A percentile compares a stretch with the other conserved stretches of the same genome.
phyloP scores from a whole-genome alignment of 2,113 vertebrate genomes.

The Seriola quinqueradiata region DNA sequence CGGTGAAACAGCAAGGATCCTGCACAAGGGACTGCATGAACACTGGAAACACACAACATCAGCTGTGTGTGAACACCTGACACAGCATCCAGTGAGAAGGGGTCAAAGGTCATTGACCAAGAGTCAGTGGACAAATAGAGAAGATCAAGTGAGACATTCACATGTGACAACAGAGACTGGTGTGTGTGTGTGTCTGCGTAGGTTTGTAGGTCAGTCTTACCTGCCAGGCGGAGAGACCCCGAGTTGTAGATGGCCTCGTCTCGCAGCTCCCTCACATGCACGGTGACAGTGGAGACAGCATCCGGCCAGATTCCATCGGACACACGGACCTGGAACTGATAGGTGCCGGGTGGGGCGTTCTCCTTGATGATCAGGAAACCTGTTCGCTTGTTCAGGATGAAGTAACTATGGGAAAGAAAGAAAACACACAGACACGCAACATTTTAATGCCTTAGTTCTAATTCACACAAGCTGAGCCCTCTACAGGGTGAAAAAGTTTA shows the following conservation, averaged over 20 bases:
- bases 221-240: slow-evolving; percentile 87
- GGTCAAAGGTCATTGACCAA: background rate
- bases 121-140: background rate
- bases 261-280: slow-evolving; percentile 88
- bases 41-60: background rate
- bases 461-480: background rate
- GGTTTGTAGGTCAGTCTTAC: slow-evolving; percentile 67
- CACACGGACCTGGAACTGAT: slow-evolving; percentile 89
- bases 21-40: background rate
- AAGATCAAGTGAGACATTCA: background rate
- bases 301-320: slow-evolving; percentile 92
- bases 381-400: slow-evolving; percentile 90
- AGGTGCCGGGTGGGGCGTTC: slow-evolving; percentile 84
- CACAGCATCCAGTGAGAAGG: background rate
- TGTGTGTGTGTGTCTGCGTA: background rate
- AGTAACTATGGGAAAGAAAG: slow-evolving; percentile 80
- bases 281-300: slow-evolving; percentile 84
- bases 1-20: background rate
- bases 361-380: slow-evolving; percentile 91
- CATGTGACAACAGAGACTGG: background rate
- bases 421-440: background rate
- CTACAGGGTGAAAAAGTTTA: background rate
- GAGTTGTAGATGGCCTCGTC: slow-evolving; percentile 89
- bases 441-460: background rate
- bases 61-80: background rate